phyloP scores from a whole-genome alignment of 2,797 vertebrate species.

The Uromys caudimaculatus region DNA sequence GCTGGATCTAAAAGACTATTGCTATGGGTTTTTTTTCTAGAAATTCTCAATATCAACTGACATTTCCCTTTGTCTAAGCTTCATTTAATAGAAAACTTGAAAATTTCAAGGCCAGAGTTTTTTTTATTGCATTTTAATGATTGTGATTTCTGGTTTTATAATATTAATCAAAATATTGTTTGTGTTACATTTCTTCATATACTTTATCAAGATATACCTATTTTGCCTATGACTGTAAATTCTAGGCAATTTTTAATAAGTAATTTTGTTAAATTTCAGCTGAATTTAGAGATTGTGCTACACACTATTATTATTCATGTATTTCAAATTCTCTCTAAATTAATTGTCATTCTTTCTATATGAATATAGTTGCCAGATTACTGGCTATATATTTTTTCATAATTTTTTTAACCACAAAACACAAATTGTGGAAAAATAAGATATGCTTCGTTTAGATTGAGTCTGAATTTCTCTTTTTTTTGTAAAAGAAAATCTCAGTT shows the following conservation, averaged over 20 bases:
- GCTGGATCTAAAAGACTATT: not conserved
- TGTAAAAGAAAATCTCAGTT: not conserved
- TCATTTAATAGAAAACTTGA: slow-evolving; percentile 19
- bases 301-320: not conserved
- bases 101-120: slow-evolving; percentile 32
- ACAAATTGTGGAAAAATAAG: not conserved
- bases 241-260: not conserved
- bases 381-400: not conserved
- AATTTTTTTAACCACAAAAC: slow-evolving; percentile 55
- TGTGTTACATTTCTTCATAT: not conserved
- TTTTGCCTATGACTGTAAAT: not conserved
- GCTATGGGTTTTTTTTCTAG: not conserved
- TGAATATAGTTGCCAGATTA: slow-evolving; percentile 52
- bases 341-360: not conserved
- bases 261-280: not conserved
- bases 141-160: slow-evolving; percentile 25
- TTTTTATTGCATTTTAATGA: not conserved
- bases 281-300: not conserved
- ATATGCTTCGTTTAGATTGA: slow-evolving; percentile 33
- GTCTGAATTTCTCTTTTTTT: not conserved
- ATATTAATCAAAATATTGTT: slow-evolving; percentile 41
- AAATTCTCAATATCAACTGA: slow-evolving; percentile 18
- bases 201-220: slow-evolving; percentile 8
- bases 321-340: slow-evolving; percentile 52
- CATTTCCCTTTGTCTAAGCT: slow-evolving; percentile 7